phyloP scores from a whole-genome alignment of 2,113 vertebrate species.

The Protomyctophum bolini region DNA sequence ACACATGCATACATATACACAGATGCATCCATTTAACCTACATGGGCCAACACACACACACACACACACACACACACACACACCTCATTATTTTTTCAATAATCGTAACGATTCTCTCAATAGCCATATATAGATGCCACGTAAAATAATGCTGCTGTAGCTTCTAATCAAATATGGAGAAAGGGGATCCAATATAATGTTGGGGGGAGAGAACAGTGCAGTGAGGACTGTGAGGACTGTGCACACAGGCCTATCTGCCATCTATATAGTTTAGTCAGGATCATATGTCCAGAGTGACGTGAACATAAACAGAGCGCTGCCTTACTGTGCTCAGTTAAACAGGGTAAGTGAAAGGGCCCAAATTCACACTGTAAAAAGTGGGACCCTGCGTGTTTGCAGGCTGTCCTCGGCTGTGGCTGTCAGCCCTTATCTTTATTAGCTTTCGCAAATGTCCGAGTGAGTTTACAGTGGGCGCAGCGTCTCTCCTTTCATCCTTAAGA shows the following conservation, averaged over 20 bases:
- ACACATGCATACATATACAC: background rate
- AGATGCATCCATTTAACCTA: constrained; percentile 3
- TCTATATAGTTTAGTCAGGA: constrained; percentile 58
- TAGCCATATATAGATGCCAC: background rate
- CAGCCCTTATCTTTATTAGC: constrained; percentile 93
- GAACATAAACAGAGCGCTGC: constrained; percentile 58
- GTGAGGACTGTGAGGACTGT: background rate
- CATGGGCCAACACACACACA: background rate
- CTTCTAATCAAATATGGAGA: constrained; percentile 17
- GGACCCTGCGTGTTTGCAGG: constrained; percentile 67
- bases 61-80: constrained; percentile 3
- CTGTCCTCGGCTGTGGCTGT: constrained; percentile 71
- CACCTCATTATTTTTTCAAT: background rate
- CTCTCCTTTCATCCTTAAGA: constrained; percentile 83
- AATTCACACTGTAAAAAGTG: constrained; percentile 62
- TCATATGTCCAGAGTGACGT: constrained; percentile 58
- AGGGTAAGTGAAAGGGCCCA: constrained; percentile 55
- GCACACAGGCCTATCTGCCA: constrained; percentile 25
- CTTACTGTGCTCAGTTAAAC: constrained; percentile 63
- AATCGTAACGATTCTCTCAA: background rate
- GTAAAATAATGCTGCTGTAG: constrained; percentile 3
- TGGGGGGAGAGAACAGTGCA: constrained; percentile 9
- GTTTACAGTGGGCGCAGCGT: constrained; percentile 77
- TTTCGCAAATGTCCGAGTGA: constrained; percentile 85
- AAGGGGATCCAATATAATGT: constrained; percentile 1